Evolutionary conservation across 2,797 vertebrate genomes (phyloP).

Genomic region (Sandelia bainsii): DNA sequence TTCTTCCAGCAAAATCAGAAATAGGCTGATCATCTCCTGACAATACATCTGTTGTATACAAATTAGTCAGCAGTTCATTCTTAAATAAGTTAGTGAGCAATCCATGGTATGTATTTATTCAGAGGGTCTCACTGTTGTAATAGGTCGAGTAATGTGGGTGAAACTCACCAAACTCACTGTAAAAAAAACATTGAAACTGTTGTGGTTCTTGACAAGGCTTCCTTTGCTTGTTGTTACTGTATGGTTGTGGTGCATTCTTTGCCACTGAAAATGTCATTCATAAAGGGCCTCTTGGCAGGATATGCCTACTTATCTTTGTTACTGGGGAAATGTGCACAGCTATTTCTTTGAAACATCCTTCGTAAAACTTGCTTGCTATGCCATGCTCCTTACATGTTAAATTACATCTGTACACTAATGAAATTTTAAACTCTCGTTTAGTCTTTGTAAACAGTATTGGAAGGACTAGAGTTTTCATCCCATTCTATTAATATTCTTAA

Average conservation of each 20-base stretch:
- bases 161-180: neutral
- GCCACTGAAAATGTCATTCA: constrained; percentile 11
- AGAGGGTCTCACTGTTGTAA: constrained; percentile 25
- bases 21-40: constrained; percentile 44
- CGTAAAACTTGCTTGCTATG: no score
- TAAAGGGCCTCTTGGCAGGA: neutral
- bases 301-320: neutral
- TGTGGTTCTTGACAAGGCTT: constrained; percentile 23
- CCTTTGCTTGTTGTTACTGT: constrained; percentile 25
- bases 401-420: no score
- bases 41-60: constrained; percentile 57
- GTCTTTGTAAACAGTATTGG: no score
- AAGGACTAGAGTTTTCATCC: no score
- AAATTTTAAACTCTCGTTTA: no score
- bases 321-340: neutral
- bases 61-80: constrained; percentile 44
- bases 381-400: no score
- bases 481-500: no score
- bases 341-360: no score
- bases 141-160: constrained; percentile 4
- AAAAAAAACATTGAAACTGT: constrained; percentile 11
- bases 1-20: constrained; percentile 20
- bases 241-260: constrained; percentile 8
- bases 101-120: constrained; percentile 54
- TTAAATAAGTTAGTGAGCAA: constrained; percentile 63